Evolutionary conservation across 2,888 invertebrate species (phyloP).

Genomic region (Endotricha flammealis): DNA sequence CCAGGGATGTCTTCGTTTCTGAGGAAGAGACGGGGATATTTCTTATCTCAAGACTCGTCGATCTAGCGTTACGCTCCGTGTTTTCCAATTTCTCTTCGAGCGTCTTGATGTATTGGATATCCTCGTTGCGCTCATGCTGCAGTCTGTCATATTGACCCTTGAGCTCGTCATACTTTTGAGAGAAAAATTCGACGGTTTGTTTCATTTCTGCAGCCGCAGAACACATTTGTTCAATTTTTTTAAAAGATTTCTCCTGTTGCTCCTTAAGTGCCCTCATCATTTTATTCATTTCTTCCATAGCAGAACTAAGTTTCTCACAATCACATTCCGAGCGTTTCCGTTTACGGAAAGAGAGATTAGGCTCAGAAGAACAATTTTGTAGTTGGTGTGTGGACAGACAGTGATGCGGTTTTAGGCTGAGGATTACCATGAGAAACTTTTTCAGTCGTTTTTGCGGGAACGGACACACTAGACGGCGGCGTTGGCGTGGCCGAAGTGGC

Average conservation of each 20-base stretch:
- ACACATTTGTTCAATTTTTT: background rate
- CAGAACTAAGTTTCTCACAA: background rate
- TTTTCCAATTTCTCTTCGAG: slow-evolving; percentile 10
- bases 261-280: background rate
- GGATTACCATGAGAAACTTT: too few relatives aligned
- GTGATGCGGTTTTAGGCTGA: background rate
- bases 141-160: background rate
- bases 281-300: background rate
- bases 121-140: background rate
- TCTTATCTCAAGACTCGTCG: slow-evolving; percentile 12
- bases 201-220: background rate
- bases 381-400: background rate
- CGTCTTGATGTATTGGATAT: background rate
- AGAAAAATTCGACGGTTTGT: background rate
- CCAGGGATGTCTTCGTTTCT: slow-evolving; percentile 6
- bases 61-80: slow-evolving; percentile 2
- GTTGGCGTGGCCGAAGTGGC: too few relatives aligned
- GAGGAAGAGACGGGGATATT: slow-evolving; percentile 5
- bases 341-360: background rate
- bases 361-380: background rate
- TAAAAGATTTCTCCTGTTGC: too few relatives aligned
- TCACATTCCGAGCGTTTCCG: background rate
- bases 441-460: too few relatives aligned
- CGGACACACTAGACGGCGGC: too few relatives aligned
- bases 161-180: background rate